phyloP scores from a whole-genome alignment of 2,113 vertebrate genomes.

The Procavia capensis region DNA sequence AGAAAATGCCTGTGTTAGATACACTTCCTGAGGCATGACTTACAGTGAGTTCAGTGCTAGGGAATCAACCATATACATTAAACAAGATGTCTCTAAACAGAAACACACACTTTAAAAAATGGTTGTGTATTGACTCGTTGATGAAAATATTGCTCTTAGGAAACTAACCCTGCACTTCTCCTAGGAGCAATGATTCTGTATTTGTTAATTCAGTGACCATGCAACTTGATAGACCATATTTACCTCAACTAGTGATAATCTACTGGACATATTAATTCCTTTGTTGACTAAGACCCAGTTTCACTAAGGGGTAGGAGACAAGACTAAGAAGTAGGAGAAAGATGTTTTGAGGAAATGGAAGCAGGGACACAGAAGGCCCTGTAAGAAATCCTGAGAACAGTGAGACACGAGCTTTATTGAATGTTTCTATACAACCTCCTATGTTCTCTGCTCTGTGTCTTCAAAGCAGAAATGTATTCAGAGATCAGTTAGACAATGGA shows the following conservation, averaged over 20 bases:
- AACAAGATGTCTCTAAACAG: neutral
- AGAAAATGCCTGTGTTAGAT: neutral
- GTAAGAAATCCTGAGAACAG: neutral
- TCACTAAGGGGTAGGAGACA: neutral
- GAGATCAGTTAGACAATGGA: neutral
- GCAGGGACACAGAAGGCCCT: neutral
- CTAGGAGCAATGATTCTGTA: neutral
- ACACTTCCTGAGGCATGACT: neutral
- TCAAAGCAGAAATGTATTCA: neutral
- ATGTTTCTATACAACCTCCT: neutral
- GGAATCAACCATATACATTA: neutral
- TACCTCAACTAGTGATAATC: neutral
- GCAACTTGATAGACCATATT: neutral
- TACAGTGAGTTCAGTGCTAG: neutral
- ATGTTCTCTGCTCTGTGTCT: constrained; percentile 4
- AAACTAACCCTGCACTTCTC: neutral
- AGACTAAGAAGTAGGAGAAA: neutral
- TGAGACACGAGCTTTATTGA: neutral
- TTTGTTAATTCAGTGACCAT: neutral
- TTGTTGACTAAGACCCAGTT: neutral
- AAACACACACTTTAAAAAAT: neutral
- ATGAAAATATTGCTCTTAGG: neutral
- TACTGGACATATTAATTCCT: neutral
- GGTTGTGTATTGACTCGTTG: neutral
- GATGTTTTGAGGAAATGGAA: neutral